Base-by-base conservation (phyloP, 2,888 invertebrate species). In the Ganaspis brasiliensis region DNA sequence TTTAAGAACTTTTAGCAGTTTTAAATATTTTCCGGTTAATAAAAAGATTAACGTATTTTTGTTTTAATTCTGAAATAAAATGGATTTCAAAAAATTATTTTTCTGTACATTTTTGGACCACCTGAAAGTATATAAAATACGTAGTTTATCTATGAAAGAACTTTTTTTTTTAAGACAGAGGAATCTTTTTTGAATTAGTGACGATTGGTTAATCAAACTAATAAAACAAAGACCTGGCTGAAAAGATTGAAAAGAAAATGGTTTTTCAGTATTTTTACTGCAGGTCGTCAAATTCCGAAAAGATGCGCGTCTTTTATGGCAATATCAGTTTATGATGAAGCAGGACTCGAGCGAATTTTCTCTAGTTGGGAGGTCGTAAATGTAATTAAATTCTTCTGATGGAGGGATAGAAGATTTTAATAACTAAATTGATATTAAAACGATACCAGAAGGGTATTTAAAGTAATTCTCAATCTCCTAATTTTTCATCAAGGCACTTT, bases 271-370 rank as follows among this genome's bases (percentile, higher is more conserved):
- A 14, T 1, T 45, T 45, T 67, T 67, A 67, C 24, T 67, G 37
- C 40, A 6, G 40, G 24, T 45, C 63, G 21, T 67, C 12, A 67
- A 67, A 67, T 67, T 40, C 40, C 21, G 14, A 37, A 61, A 61
- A 40, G 24, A 67, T 67, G 40, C 14, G 40, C 19, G 45, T 24
- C 40, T 40, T n/a, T 67, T 24, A 40, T 67, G 21, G 45, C 40
- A 67, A 40, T 67, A 40, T 67, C 14, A 40, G 40, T 45, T 61
- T 61, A 61, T 12, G 35, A 19, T 37, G 37, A 16, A 16, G 31
- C 35, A 16, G 10, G 16, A 37, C 10, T 55, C 21, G 16, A 35
- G 61, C 9, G 16, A 61, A 61, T 61, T 61, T 61, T 61, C 35
- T 35, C 35, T 35, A 10, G 16, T n/a, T 61, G 35, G 19, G 35